Conservation (phyloP, 2,797 vertebrate species). For the Chaetophractus vellerosus region DNA sequence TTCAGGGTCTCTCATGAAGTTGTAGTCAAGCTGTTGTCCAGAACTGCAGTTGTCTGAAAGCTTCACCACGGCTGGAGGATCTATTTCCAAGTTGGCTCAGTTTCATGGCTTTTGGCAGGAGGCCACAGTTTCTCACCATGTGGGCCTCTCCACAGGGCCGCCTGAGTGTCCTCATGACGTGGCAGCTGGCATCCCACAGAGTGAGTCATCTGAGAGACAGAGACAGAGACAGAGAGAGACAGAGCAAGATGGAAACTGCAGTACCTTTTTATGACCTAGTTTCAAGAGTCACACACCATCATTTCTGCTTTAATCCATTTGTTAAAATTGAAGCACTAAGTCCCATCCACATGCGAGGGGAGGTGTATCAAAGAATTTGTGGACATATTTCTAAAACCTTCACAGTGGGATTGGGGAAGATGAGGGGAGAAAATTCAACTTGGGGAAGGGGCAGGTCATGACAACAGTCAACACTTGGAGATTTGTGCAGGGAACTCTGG, state of each 20-base stretch:
- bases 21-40: not conserved
- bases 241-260: not conserved
- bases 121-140: not conserved
- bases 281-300: not conserved
- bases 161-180: not conserved
- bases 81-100: not conserved
- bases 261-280: not conserved
- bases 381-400: not conserved
- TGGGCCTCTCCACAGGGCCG: not conserved
- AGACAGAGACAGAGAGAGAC: not conserved
- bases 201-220: not conserved
- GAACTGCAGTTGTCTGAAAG: not conserved
- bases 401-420: not conserved
- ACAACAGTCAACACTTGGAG: not conserved
- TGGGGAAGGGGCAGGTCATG: not conserved
- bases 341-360: not conserved
- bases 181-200: not conserved
- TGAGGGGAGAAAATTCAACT: rapidly evolving
- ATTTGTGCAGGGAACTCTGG: not conserved
- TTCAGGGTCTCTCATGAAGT: not conserved
- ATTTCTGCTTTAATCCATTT: slow-evolving; percentile 34
- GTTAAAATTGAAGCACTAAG: not conserved
- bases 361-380: not conserved
- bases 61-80: too few species aligned
- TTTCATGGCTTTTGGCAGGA: not conserved